phyloP scores from a whole-genome alignment of 2,797 vertebrate genomes.

The Xyrichtys novacula region DNA sequence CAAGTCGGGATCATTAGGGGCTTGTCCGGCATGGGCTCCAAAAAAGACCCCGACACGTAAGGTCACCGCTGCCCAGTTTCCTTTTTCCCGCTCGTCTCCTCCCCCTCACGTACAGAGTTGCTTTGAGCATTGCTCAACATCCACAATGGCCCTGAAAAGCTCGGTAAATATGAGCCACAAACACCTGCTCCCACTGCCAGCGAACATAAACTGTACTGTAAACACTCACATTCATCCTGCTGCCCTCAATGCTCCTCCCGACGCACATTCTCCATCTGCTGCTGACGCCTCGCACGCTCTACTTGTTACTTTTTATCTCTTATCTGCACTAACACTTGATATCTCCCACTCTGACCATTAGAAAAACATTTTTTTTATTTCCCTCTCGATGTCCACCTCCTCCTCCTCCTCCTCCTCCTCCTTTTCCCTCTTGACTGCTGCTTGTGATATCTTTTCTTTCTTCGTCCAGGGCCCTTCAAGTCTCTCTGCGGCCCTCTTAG shows the following conservation, averaged over 20 bases:
- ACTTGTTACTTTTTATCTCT: conserved; percentile 70
- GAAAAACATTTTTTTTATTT: conserved; percentile 33
- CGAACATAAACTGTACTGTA: conserved; percentile 44
- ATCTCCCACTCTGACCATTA: conserved; percentile 42
- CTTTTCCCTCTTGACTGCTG: conserved; percentile 57
- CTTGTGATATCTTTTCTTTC: conserved; percentile 37
- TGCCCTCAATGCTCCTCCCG: conserved; percentile 60
- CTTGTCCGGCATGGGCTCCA: conserved; percentile 57
- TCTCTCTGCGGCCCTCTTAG: conserved; percentile 46
- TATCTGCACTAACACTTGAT: conserved; percentile 54
- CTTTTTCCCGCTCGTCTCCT: background rate
- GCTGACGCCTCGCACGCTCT: conserved; percentile 71
- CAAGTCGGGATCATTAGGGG: conserved; percentile 80
- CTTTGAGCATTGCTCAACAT: conserved; percentile 49
- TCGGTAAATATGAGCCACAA: conserved; percentile 37
- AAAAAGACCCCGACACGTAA: conserved; percentile 56
- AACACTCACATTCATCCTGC: conserved; percentile 42
- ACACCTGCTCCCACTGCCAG: conserved; percentile 33
- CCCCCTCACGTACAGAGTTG: conserved; percentile 9
- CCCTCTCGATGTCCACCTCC: background rate
- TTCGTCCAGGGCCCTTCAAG: conserved; percentile 57
- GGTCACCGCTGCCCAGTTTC: conserved; percentile 41
- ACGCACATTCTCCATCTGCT: conserved; percentile 78
- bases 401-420: conserved; percentile 11
- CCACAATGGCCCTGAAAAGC: conserved; percentile 33